Conservation (phyloP, 2,888 invertebrate genomes). For the Sarcophaga caerulescens region DNA sequence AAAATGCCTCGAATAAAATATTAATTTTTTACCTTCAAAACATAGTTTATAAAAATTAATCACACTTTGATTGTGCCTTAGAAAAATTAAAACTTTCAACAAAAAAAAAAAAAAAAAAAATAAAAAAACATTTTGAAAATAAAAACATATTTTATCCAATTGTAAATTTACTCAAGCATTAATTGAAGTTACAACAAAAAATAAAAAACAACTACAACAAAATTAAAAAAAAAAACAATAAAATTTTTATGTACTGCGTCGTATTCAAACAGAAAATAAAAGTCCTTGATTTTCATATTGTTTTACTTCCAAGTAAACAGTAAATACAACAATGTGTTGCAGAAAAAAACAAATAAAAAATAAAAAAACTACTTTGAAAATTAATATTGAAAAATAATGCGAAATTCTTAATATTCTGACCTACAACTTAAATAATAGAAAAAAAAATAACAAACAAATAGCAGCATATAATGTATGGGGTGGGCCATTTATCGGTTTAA, state of each 20-base stretch:
- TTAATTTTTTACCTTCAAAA: too few relatives aligned
- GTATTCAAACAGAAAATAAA: conserved; percentile 4
- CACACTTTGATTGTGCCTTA: too few relatives aligned
- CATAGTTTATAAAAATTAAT: too few relatives aligned
- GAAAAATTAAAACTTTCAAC: too few relatives aligned
- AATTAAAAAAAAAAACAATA: neutral
- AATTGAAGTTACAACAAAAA: conserved; percentile 34
- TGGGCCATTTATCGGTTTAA: too few relatives aligned
- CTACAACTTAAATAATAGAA: conserved; percentile 55
- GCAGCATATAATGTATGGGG: too few relatives aligned
- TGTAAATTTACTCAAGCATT: conserved; percentile 58
- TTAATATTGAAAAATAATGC: conserved; percentile 54
- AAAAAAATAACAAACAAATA: neutral
- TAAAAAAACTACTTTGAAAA: conserved; percentile 46
- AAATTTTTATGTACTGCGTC: too few relatives aligned
- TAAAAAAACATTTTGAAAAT: neutral
- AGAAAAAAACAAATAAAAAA: neutral
- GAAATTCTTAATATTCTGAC: conserved; percentile 61
- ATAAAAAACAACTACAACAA: conserved; percentile 11
- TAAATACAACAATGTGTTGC: conserved; percentile 26
- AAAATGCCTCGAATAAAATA: too few relatives aligned
- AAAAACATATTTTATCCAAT: conserved; percentile 22
- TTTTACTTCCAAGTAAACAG: conserved; percentile 48
- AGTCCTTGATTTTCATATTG: conserved; percentile 65
- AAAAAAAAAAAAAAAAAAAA: neutral